Conservation (phyloP, 1,140 invertebrate genomes). For the Drosophila yakuba region DNA sequence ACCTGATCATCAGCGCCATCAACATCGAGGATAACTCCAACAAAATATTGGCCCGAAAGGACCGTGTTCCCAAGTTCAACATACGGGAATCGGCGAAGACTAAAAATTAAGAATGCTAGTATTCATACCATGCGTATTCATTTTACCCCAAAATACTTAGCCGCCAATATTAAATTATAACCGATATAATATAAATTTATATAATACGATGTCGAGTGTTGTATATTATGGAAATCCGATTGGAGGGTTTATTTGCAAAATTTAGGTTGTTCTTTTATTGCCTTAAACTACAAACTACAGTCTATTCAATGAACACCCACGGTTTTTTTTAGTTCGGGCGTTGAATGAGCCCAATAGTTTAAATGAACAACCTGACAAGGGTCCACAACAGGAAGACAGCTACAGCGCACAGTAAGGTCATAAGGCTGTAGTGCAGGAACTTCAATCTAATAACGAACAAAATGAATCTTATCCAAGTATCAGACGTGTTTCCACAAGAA, state of each 20-base stretch:
- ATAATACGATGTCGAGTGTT: no score
- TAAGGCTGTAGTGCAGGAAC: constrained; percentile 7
- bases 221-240: no score
- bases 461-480: no score
- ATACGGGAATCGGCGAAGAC: constrained; percentile 79
- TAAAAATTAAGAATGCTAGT: constrained; percentile 55
- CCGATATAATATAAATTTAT: no score
- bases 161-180: no score
- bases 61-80: constrained; percentile 83
- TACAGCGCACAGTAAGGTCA: neutral
- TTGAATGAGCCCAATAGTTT: no score
- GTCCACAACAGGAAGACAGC: constrained; percentile 9
- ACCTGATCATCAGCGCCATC: constrained; percentile 86
- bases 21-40: constrained; percentile 85
- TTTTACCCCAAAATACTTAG: no score
- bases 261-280: no score
- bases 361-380: constrained; percentile 5
- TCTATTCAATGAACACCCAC: neutral
- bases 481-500: neutral
- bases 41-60: constrained; percentile 80
- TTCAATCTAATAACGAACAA: constrained; percentile 15
- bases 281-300: no score
- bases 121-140: no score
- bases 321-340: neutral
- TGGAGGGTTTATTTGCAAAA: no score